phyloP scores from a whole-genome alignment of 1,140 invertebrate genomes.

The Heterodera carotae region DNA sequence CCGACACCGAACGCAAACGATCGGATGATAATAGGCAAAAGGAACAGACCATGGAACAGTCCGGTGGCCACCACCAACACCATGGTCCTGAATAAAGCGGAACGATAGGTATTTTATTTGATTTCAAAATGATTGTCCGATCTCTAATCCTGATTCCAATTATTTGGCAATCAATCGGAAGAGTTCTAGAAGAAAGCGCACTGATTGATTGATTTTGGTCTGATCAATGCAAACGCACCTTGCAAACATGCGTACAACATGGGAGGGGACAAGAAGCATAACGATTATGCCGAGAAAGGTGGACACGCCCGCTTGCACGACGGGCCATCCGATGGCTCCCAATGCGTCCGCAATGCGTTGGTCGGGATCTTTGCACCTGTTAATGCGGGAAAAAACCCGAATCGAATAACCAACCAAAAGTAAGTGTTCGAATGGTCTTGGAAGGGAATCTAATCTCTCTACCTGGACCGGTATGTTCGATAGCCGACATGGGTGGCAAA shows the following conservation, averaged over 20 bases:
- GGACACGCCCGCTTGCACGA: conserved; percentile 62
- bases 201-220: too few species aligned
- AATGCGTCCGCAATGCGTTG: conserved; percentile 58
- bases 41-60: conserved; percentile 62
- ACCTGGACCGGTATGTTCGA: conserved; percentile 24
- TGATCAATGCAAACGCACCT: too few species aligned
- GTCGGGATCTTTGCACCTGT: conserved; percentile 55
- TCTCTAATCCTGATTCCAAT: too few species aligned
- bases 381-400: too few species aligned
- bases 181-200: too few species aligned
- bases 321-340: conserved; percentile 65
- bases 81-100: conserved; percentile 48
- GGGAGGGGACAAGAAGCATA: conserved; percentile 63
- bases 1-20: conserved; percentile 54
- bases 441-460: too few species aligned
- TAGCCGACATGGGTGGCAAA: conserved; percentile 65
- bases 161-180: too few species aligned
- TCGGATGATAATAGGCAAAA: conserved; percentile 63
- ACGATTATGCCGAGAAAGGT: conserved; percentile 57
- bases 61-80: conserved; percentile 63
- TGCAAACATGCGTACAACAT: conserved; percentile 64
- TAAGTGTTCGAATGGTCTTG: too few species aligned
- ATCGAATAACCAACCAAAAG: too few species aligned
- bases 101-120: background rate
- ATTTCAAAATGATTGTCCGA: too few species aligned